phyloP scores from a whole-genome alignment of 1,140 invertebrate genomes.

The Drosophila kikkawai region DNA sequence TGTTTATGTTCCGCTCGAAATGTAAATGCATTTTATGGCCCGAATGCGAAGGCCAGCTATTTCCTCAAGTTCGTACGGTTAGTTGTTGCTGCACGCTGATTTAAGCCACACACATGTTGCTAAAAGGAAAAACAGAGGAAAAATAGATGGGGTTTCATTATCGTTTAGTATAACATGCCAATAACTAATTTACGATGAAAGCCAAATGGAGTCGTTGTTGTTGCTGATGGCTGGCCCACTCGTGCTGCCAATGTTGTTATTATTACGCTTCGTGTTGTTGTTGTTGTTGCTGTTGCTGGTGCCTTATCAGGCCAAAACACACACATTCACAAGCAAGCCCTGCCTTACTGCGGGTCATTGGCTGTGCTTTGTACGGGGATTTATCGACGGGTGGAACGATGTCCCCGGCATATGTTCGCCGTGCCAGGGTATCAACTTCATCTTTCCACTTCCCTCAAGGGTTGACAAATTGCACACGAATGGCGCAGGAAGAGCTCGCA shows the following conservation, averaged over 20 bases:
- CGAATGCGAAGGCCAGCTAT: conserved; percentile 29
- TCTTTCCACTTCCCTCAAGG: conserved; percentile 40
- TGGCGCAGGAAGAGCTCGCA: conserved; percentile 8
- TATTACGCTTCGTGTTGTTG: conserved; percentile 19
- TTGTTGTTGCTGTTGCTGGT: conserved; percentile 25
- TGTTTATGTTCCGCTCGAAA: conserved; percentile 96
- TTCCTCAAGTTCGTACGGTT: conserved; percentile 32
- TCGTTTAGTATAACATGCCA: conserved; percentile 80
- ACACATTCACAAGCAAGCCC: not conserved
- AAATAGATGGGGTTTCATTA: conserved; percentile 57
- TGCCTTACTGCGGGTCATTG: conserved; percentile 34
- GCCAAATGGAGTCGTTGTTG: conserved; percentile 44
- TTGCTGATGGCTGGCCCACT: not conserved
- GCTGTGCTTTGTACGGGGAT: conserved; percentile 39
- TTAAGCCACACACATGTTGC: conserved; percentile 72
- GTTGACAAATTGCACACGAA: conserved; percentile 71
- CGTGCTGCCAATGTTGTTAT: conserved; percentile 42
- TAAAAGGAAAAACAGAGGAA: conserved; percentile 20
- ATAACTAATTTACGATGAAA: conserved; percentile 82
- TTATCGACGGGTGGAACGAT: conserved; percentile 39
- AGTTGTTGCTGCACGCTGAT: conserved; percentile 26
- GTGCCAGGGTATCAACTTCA: conserved; percentile 34
- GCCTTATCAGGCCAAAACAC: conserved; percentile 66
- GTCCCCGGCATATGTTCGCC: conserved; percentile 63
- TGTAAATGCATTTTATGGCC: conserved; percentile 91